Percentiles rank a stretch among this genome's conserved stretches.
phyloP scores from a whole-genome alignment of 2,888 invertebrate genomes.

The Aquatica leii region DNA sequence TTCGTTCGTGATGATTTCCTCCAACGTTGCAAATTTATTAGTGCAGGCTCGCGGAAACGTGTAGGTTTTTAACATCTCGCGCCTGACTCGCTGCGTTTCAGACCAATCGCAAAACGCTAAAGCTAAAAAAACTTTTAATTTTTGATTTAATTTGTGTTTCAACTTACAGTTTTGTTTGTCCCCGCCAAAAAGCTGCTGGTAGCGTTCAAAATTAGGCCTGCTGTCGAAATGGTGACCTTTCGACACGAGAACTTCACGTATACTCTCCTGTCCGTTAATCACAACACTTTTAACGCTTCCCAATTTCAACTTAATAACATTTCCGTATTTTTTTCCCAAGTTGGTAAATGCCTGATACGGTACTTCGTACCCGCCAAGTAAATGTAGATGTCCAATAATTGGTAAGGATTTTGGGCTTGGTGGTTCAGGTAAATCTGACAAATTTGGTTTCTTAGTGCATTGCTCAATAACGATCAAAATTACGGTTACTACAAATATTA shows the following conservation, averaged over 20 bases:
- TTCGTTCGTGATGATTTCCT: slow-evolving; percentile 62
- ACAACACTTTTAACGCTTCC: slow-evolving; percentile 66
- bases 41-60: slow-evolving; percentile 68
- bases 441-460: neutral
- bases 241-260: slow-evolving; percentile 65
- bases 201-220: slow-evolving; percentile 70
- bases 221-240: slow-evolving; percentile 71
- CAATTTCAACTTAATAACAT: slow-evolving; percentile 64
- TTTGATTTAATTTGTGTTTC: slow-evolving; percentile 16
- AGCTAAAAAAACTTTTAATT: slow-evolving; percentile 63
- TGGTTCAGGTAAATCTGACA: slow-evolving; percentile 53
- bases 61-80: slow-evolving; percentile 67
- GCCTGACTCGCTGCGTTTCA: slow-evolving; percentile 66
- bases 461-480: slow-evolving; percentile 23
- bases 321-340: slow-evolving; percentile 64
- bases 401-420: slow-evolving; percentile 66
- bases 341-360: slow-evolving; percentile 68
- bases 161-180: slow-evolving; percentile 74
- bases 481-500: slow-evolving; percentile 25
- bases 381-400: slow-evolving; percentile 66
- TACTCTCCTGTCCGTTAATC: slow-evolving; percentile 67
- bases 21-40: slow-evolving; percentile 63
- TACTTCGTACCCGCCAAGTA: slow-evolving; percentile 66
- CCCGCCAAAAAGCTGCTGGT: slow-evolving; percentile 69
- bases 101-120: slow-evolving; percentile 77